These are phyloP conservation scores for Porites evermanni DNA, from an alignment of 92 coral and sea anemone genomes.

Conservation along the genomic window DNA sequence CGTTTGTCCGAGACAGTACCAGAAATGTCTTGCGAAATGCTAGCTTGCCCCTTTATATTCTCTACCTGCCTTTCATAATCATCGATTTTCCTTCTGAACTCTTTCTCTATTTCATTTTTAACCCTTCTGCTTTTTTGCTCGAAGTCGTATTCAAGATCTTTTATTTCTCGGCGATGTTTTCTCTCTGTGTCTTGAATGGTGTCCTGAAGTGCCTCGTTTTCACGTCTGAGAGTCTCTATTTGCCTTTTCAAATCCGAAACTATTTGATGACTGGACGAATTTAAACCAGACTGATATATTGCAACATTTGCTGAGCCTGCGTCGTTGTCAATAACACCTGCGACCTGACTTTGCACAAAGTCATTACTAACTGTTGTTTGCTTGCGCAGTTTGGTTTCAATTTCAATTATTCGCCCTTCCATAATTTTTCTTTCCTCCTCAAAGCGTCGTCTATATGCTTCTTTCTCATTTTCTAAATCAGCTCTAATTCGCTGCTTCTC, in stretches of 20 bases:
- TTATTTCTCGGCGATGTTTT: constrained; percentile 53
- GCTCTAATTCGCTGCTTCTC: constrained; percentile 60
- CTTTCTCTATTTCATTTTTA: constrained; percentile 47
- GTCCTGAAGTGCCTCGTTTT: constrained; percentile 52
- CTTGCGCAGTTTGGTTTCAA: constrained; percentile 33
- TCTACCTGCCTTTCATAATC: constrained; percentile 46
- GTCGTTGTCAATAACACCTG: not conserved
- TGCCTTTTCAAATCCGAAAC: constrained; percentile 44
- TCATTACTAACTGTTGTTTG: not conserved
- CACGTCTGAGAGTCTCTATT: constrained; percentile 36
- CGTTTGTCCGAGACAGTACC: not conserved
- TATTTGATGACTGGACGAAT: constrained; percentile 27
- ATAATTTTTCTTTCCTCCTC: constrained; percentile 59
- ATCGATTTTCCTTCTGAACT: constrained; percentile 42
- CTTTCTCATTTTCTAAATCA: constrained; percentile 67
- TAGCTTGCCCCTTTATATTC: constrained; percentile 8
- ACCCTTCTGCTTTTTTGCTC: constrained; percentile 49
- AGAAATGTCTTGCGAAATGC: not conserved
- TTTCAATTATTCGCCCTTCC: constrained; percentile 36
- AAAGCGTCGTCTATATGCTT: constrained; percentile 50
- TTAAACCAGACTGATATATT: not conserved
- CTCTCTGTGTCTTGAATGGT: constrained; percentile 54
- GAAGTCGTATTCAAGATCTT: constrained; percentile 45
- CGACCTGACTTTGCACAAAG: not conserved
- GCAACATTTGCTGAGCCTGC: not conserved